Percentiles rank a stretch among this genome's conserved stretches.
phyloP scores from a whole-genome alignment of 2,113 vertebrate species.

The Leptobrachium leishanense region DNA sequence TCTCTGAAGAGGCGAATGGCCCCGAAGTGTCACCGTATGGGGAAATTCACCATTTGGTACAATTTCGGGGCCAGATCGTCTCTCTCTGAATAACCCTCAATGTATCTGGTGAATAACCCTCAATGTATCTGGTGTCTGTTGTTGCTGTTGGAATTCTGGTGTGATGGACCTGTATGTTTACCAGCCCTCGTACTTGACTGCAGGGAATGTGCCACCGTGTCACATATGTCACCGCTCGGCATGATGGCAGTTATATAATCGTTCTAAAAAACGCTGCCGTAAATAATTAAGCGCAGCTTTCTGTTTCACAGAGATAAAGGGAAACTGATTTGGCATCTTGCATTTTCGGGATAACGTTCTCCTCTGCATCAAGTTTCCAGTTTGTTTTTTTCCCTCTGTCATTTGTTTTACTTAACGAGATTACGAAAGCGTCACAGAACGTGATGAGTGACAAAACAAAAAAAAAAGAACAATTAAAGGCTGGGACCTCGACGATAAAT shows the following conservation, averaged over 20 bases:
- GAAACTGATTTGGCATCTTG: neutral
- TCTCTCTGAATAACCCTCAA: no score
- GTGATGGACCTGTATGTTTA: no score
- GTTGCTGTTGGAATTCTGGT: no score
- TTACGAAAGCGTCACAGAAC: neutral
- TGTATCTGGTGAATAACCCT: no score
- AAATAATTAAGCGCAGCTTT: neutral
- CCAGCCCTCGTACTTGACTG: no score
- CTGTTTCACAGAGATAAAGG: neutral
- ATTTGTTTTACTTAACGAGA: neutral
- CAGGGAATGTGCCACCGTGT: no score
- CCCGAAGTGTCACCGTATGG: no score
- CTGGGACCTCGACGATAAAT: neutral
- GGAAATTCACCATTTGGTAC: no score
- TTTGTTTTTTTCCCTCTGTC: neutral
- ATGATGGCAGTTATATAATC: neutral
- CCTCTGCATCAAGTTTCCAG: neutral
- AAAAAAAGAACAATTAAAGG: neutral
- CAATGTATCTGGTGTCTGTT: no score
- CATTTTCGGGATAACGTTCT: neutral
- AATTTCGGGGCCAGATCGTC: no score
- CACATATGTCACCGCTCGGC: neutral
- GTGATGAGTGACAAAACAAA: neutral
- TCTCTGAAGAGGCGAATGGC: no score
- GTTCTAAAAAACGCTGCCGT: neutral